Base-by-base conservation (phyloP, 35 echinoderm and acorn worm genomes). In the Acanthaster planci region DNA sequence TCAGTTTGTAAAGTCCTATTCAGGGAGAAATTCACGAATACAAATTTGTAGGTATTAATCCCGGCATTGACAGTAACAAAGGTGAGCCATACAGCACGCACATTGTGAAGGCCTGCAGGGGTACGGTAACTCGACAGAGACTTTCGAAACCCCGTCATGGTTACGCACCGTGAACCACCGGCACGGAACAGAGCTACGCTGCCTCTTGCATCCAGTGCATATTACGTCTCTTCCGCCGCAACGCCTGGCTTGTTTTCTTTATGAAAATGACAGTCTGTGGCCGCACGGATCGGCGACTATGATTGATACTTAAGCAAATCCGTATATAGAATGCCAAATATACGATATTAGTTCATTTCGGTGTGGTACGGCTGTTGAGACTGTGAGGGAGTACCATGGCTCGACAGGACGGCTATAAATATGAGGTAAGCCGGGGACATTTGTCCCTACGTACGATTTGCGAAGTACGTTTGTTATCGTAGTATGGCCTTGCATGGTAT, bases 251-350 rank as follows among this genome's bases (percentile, higher is more conserved):
- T 8, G 64, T 72, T 72, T 72, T 72, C 34, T 29, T 31, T 72
- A 72, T 72, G 64, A 72, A 72, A 68, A 72, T 14, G 26, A 34
- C 18, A 26, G 34, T 14, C 23, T 31, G 7, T 34, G 64, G 26
- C 23, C 23, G 34, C 64, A 72, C 23, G 30, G 64, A 72, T 26
- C 14, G 26, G 26, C 23, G 34, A 72, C 34, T 29, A 72, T 72
- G 64, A 72, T 72, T 72, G 64, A 72, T 72, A 72, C 29, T 72
- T 59, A 31, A 47, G 42, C 42, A 47, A 47, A 47, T 47, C 12
- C 42, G 4, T 47, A 47, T 72, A 72, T 72, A 72, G 64, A 72
- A 72, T 72, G 7, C 64, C 64, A 72, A 72, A 72, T 72, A 72
- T 31, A 72, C 64, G 26, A 12, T 72, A 72, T 72, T 72, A 72